Conservation (phyloP, 2,113 vertebrate genomes). For the Cochlearius cochlearius region DNA sequence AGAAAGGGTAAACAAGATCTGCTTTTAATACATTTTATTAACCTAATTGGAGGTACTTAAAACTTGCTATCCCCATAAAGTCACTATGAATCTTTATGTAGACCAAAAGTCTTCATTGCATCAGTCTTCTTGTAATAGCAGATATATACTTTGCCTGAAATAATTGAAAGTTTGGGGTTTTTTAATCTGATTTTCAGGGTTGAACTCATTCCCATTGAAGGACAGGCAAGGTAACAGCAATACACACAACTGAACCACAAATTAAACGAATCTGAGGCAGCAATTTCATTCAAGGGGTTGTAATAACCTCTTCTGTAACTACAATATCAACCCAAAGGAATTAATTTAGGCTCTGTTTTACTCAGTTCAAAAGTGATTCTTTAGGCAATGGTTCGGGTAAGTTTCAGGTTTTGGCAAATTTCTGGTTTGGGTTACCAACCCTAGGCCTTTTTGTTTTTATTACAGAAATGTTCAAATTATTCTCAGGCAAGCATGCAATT, state of each 20-base stretch:
- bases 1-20: not conserved
- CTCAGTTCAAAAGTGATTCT: not conserved
- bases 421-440: not conserved
- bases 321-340: not conserved
- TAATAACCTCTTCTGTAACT: not conserved
- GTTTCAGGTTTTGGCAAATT: not conserved
- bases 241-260: not conserved
- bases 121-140: not conserved
- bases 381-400: not conserved
- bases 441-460: not conserved
- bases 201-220: not conserved
- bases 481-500: not conserved
- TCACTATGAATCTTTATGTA: not conserved
- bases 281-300: not conserved
- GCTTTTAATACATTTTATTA: not conserved
- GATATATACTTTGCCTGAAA: not conserved
- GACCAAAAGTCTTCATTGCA: not conserved
- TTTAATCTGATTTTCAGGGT: not conserved
- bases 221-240: not conserved
- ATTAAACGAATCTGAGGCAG: not conserved
- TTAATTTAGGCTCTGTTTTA: not conserved
- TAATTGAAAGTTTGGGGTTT: fast-evolving
- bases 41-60: not conserved
- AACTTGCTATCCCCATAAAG: not conserved
- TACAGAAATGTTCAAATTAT: not conserved